Evolutionary conservation across 2,113 vertebrate genomes (phyloP), one percentile per base, ranked within the genome.

Genomic region (Gasterosteus nipponicus): DNA sequence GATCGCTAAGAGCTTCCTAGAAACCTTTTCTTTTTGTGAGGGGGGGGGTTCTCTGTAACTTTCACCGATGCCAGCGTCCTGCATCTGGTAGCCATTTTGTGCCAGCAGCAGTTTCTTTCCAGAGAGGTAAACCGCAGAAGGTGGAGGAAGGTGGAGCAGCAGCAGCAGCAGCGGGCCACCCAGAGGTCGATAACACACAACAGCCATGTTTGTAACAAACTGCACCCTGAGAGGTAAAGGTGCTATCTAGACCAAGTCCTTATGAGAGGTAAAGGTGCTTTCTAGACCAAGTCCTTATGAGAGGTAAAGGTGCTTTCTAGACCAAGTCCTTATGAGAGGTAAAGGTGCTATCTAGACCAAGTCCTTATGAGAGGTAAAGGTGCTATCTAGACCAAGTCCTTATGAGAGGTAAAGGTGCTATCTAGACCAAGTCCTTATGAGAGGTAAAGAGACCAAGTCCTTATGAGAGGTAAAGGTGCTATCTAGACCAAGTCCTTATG

Each of bases 91-190:
- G 82, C 83, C 81, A 92, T 90, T 89, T 88, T 80, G 77, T 90
- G 86, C 89, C 92, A 94, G 83, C 91, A 89, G 87, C 72, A 86
- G 59, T 91, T 89, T 90, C 35, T 38, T 19, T 49, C 83, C 90
- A 91, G 63, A 86, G 89, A 91, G 87, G 87, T 91, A 92, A 89
- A 91, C 92, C 93, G 88, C 92, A 85, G 86, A 79, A 60, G 85
- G 89, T 89, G 85, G 89, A 89, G 84, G 16, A 90, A 90, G 89
- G 91, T 91, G 86, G 85, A 84, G 82, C 85, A 82, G 75, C 69
- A 82, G 79, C 69, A 82, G 79, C 61, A 77, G 67, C 60, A 69
- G 89, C 91, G 7, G 47, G 47, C 93, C 93, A 93, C 93, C 93
- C 92, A 93, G 72, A 80, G 86, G 74, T 86, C 67, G 69, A 89